phyloP scores from a whole-genome alignment of 2,113 vertebrate genomes.

The Salminus brasiliensis region DNA sequence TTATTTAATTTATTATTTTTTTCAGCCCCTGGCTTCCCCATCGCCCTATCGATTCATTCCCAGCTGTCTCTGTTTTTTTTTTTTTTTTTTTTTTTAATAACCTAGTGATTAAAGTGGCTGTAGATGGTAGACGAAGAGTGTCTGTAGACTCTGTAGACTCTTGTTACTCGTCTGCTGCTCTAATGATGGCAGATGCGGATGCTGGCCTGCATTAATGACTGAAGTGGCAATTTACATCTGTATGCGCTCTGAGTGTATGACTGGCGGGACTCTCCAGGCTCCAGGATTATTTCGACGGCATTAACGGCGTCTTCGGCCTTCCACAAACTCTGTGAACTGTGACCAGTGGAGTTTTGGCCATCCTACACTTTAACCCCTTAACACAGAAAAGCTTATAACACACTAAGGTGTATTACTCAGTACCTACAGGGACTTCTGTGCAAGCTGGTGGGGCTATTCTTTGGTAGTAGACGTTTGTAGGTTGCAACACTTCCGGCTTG shows the following conservation, averaged over 20 bases:
- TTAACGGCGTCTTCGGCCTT: conserved; percentile 12
- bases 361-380: too few species aligned
- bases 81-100: conserved; percentile 4
- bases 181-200: conserved; percentile 26
- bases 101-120: conserved; percentile 1
- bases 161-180: conserved; percentile 11
- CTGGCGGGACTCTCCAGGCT: conserved; percentile 11
- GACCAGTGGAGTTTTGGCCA: neutral
- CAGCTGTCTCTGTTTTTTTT: neutral
- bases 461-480: too few species aligned
- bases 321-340: neutral
- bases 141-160: conserved; percentile 18
- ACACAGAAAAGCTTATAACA: too few species aligned
- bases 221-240: conserved; percentile 60
- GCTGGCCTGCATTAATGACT: conserved; percentile 40
- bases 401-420: too few species aligned
- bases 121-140: neutral
- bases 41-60: conserved; percentile 21
- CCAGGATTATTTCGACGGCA: conserved; percentile 8
- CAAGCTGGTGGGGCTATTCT: too few species aligned
- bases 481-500: too few species aligned
- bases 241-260: conserved; percentile 26
- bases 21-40: conserved; percentile 3
- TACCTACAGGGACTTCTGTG: too few species aligned
- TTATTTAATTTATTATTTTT: neutral